Base-by-base conservation (phyloP, 2,797 vertebrate species). In the Triplophysa bombifrons region DNA sequence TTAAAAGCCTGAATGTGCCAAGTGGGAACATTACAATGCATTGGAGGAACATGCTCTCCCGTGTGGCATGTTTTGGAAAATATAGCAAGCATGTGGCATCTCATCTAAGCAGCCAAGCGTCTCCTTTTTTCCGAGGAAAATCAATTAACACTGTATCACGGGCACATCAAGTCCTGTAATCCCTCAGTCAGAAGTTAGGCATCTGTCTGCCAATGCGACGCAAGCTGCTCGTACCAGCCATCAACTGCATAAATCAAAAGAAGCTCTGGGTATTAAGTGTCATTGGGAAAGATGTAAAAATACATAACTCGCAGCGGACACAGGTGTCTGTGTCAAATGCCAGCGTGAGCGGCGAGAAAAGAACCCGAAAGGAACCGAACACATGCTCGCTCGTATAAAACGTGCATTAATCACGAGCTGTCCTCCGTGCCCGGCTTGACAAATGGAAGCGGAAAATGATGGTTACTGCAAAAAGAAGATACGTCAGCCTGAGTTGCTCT, bases 361-460 rank as follows among this genome's bases (percentile, higher is more conserved):
- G 46, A 48, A 48, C 46, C 46, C 11, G 13, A 74, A 74, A 84
- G 82, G 82, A 82, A 83, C 50, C 51, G 65, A 86, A 86, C 82
- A 82, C 83, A 85, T 86, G 88, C 82, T 86, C 41, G 20, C 83
- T 83, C 80, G 82, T 87, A 87, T 86, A 77, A 90, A 90, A 72
- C 27, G 53, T 74, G 66, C 84, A 92, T 91, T 91, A 91, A 92
- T 94, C 92, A 92, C 76, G 27, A 76, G 68, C 85, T 84, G 83
- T 88, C 87, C 83, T 84, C 76, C 56, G 83, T n/a, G 80, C 83
- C 88, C 84, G 80, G 80, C 83, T 85, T 91, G 91, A 94, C 87
- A 87, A 91, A 93, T 92, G 89, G 88, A 90, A 88, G 83, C 17
- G 38, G 82, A 87, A 90, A 92, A 89, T 89, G 88, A 92, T 91